A percentile compares a stretch with the other conserved stretches of the same genome.
Conservation (phyloP, 2,797 vertebrate genomes). For the Myripristis murdjan region DNA sequence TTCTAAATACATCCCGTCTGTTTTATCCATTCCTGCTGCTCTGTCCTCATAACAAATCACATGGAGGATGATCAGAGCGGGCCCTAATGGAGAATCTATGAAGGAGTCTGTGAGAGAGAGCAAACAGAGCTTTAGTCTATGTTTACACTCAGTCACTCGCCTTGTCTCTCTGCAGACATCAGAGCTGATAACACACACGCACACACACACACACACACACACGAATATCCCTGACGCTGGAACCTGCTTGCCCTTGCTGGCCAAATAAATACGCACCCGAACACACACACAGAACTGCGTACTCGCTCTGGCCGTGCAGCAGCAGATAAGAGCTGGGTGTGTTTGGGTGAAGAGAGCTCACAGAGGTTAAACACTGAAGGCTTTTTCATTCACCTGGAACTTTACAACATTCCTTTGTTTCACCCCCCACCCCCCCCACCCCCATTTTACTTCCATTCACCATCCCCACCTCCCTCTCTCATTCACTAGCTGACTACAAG, state of each 20-base stretch:
- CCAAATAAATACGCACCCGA: conserved; percentile 64
- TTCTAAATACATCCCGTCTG: conserved; percentile 51
- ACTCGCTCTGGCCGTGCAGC: conserved; percentile 41
- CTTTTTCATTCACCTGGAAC: conserved; percentile 60
- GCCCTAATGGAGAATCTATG: conserved; percentile 75
- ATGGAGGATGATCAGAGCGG: conserved; percentile 64
- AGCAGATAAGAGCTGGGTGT: conserved; percentile 59
- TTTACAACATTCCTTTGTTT: conserved; percentile 56
- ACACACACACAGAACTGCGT: conserved; percentile 35
- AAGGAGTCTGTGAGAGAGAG: conserved; percentile 44
- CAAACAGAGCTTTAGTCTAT: conserved; percentile 73
- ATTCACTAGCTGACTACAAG: no score
- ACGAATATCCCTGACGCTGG: conserved; percentile 67
- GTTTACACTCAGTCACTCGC: conserved; percentile 63
- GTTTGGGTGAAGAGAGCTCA: conserved; percentile 56
- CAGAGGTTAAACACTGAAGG: conserved; percentile 55
- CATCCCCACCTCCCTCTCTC: neutral
- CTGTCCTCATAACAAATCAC: conserved; percentile 69
- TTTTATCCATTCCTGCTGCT: conserved; percentile 20
- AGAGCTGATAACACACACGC: conserved; percentile 59
- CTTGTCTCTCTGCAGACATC: conserved; percentile 64
- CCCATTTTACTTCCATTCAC: no score
- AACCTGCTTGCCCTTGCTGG: conserved; percentile 50
- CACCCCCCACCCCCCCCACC: conserved; percentile 18
- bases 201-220: conserved; percentile 46